phyloP scores from a whole-genome alignment of 1,140 invertebrate species.

The Temnothorax curvispinosus region DNA sequence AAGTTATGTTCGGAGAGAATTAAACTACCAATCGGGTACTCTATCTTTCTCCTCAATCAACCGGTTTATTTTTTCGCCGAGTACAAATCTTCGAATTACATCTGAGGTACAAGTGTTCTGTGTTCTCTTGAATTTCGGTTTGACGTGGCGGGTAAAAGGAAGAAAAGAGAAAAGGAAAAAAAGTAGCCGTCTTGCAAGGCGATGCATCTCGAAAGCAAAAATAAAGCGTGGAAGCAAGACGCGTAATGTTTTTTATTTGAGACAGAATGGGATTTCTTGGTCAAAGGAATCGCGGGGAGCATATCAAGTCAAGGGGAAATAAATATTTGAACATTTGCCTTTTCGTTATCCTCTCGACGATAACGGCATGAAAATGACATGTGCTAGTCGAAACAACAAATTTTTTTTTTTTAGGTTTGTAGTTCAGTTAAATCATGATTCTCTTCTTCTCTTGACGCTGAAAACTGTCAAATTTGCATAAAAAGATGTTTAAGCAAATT shows the following conservation, averaged over 20 bases:
- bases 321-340: constrained; percentile 47
- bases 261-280: constrained; percentile 35
- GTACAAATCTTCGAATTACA: constrained; percentile 17
- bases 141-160: background rate
- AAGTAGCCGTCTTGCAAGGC: background rate
- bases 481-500: background rate
- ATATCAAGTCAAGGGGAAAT: constrained; percentile 27
- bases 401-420: background rate
- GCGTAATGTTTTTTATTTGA: constrained; percentile 3
- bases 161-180: too few species aligned
- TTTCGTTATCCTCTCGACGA: constrained; percentile 1
- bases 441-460: background rate
- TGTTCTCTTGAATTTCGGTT: constrained; percentile 3
- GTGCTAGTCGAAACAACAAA: background rate
- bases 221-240: background rate
- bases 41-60: constrained; percentile 25
- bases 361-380: background rate
- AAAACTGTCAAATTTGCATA: background rate
- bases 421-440: background rate
- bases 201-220: constrained; percentile 17
- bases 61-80: background rate
- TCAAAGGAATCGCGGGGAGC: background rate
- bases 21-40: background rate
- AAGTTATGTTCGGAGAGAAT: background rate
- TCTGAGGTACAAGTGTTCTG: constrained; percentile 30